Evolutionary conservation across 2,113 vertebrate species (phyloP), one percentile per base, ranked within the genome.

Genomic region (Propithecus coquereli): DNA sequence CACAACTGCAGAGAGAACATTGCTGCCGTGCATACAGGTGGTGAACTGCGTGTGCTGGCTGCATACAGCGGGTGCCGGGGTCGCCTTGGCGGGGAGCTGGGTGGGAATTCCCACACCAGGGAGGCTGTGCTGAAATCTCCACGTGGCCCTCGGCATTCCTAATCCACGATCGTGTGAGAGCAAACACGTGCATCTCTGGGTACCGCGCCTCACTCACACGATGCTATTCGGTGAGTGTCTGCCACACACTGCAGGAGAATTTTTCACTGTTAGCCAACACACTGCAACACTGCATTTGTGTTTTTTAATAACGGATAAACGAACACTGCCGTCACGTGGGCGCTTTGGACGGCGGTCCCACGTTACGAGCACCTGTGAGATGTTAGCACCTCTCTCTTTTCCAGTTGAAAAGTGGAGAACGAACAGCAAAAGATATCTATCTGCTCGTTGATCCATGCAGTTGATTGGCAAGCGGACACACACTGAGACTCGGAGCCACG

Each of bases 51-150:
- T 1, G 47, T 12, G 10, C 74, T 11, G 1, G 30, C 30, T 6
- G 5, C 0, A 0, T 17, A 20, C 11, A 9, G 7, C 32, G 30
- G 47, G 0, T 20, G 52, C 40, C 1, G 45, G 45, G 68, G 18
- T 54, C n/a, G 1, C 0, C 18, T 11, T 2, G 23, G 3, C 23
- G 47, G 66, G 54, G n/a, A n/a, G 37, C 40, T 5, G 23, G 0
- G 0, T 13, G 32, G 0, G 0, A 9, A 2, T 2, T 1, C 6
- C 3, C 1, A 37, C 37, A 0, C 9, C 1, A 0, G 4, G 4
- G 65, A 14, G 32, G 9, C 50, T 6, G 30, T 9, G 5, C 6
- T 30, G 0, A 1, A 0, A 34, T 5, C 9, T 3, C 4, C 1
- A n/a, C 22, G 10, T 71, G 52, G 40, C 50, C 77, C 32, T 61